Evolutionary conservation across 1,140 invertebrate species (phyloP), one percentile per base, ranked within the genome.

Genomic region (Cryptotermes secundus): DNA sequence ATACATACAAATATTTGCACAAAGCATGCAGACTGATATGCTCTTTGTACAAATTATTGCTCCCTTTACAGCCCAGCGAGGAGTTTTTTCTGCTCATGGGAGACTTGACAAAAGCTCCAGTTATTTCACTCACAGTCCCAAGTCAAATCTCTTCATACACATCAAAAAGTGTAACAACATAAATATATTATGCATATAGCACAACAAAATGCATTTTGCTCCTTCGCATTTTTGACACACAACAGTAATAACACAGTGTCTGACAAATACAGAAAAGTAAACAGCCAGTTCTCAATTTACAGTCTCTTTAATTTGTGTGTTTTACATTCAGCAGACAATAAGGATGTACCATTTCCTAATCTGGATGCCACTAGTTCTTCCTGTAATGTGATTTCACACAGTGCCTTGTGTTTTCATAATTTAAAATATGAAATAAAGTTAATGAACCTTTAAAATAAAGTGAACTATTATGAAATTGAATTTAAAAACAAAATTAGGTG

Each of bases 21-120:
- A 72, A 31, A 72, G 26, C 59, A 72, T 72, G 31, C 26, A 31
- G 31, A 31, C 59, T 72, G 59, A 72, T 72, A 72, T 72, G 59
- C 59, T 6, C 59, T 72, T 72, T 72, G 19, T 72, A 72, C 59
- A 72, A 3, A 4, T 72, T 72, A 72, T 72, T 72, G 59, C 59
- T 72, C 59, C 59, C 59, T 59, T 59, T 72, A 72, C 59, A 72
- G 59, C 53, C 26, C 53, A 59, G 53, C 53, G 53, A 59, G 53
- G 53, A 59, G 19, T 59, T 59, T n/a, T 59, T 16, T 59, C 53
- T 59, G 53, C 59, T 72, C 26, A 31, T 31, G 59, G 59, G 59
- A 72, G 59, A 72, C 59, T n/a, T 31, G 59, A 72, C 26, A 42
- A 19, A 22, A 49, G 45, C 45, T 49, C 19, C 45, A 31, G n/a